Base-by-base conservation (phyloP, 2,888 invertebrate genomes). In the Oligia strigilis region DNA sequence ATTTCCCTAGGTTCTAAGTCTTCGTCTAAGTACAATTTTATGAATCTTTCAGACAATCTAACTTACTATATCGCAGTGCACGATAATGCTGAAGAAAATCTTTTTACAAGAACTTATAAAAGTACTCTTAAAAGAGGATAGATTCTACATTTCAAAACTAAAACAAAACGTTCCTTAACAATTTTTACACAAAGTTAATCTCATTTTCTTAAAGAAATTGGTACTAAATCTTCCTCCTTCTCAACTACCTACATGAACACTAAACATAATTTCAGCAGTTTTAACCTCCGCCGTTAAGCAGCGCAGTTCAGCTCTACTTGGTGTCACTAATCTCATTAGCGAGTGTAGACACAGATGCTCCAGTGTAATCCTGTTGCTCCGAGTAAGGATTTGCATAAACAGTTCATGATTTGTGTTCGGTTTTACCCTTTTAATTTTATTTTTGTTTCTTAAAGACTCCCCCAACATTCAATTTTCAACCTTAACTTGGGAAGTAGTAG, bases 321-420 rank as follows among this genome's bases (percentile, higher is more conserved):
- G 92, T 93, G 92, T 92, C 91, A 91, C 92, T 95, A 94, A 95
- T 94, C 94, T 95, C 94, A 95, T 95, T 95, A 95, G 93, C 85
- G 92, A 90, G 90, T 92, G 93, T 93, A 94, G 92, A 93, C 93
- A 94, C 95, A 95, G 94, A 94, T 95, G 95, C 92, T 93, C 91
- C 90, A 89, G 81, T 89, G 93, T 94, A 94, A 95, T 94, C 94
- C 94, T 90, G 91, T 91, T 91, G 91, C 91, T 91, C 85, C 88
- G 90, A 90, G 88, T 89, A 83, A 89, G 92, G 94, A 93, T 95
- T 94, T 94, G 92, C 94, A 93, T 93, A 92, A 93, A 90, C 92
- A 93, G 92, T 93, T 93, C 93, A 93, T 93, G 93, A 93, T 93
- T 93, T 92, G 92, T 93, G 91, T 90, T 87, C 88, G 90, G 87